These are phyloP conservation scores for Plectrocnemia conspersa DNA, from an alignment of 1,140 invertebrate genomes.

Conservation along the genomic window DNA sequence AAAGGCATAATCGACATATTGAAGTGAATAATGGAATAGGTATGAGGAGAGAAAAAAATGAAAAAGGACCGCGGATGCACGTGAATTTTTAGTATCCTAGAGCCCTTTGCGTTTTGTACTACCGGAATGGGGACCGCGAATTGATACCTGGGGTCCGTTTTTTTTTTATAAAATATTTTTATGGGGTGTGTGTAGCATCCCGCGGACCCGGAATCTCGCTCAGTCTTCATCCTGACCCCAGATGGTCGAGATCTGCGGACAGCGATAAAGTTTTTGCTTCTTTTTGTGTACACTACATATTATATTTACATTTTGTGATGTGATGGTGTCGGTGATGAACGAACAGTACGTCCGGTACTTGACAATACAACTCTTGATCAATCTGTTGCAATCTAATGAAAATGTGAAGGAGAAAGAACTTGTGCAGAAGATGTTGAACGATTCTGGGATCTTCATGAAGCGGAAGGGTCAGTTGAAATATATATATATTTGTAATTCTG, in stretches of 20 bases:
- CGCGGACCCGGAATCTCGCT: neutral
- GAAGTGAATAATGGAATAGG: neutral
- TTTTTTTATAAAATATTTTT: conserved; percentile 23
- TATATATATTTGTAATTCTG: no score
- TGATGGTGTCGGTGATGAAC: conserved; percentile 18
- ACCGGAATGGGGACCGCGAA: conserved; percentile 19
- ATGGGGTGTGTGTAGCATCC: neutral
- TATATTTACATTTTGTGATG: no score
- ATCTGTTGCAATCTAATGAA: conserved; percentile 29
- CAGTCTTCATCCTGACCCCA: neutral
- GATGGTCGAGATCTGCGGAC: conserved; percentile 5
- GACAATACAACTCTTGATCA: conserved; percentile 24
- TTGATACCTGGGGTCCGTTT: conserved; percentile 32
- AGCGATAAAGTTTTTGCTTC: neutral
- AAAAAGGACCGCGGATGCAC: conserved; percentile 8
- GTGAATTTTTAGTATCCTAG: conserved; percentile 3
- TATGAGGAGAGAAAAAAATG: conserved; percentile 1
- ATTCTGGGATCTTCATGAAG: conserved; percentile 31
- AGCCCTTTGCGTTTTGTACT: conserved; percentile 11
- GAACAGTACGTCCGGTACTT: conserved; percentile 26
- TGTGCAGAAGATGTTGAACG: conserved; percentile 30
- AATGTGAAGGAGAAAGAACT: conserved; percentile 17
- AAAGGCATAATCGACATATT: neutral
- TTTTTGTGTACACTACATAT: no score
- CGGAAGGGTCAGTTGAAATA: conserved; percentile 30